These are phyloP conservation scores for Muscicapa comitata DNA, from an alignment of 2,797 vertebrate species.

Conservation along the genomic window DNA sequence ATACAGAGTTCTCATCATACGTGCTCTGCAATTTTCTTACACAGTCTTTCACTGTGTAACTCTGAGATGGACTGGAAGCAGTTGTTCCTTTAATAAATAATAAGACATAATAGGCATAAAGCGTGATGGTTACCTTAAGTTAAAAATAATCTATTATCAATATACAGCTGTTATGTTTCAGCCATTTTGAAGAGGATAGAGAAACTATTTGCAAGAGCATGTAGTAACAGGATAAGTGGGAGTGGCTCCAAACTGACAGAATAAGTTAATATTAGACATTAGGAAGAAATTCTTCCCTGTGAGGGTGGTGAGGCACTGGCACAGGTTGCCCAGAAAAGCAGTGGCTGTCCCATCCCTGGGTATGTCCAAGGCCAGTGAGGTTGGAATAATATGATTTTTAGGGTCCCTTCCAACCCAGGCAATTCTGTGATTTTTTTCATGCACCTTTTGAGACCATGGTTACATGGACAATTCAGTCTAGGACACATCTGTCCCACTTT, in stretches of 20 bases:
- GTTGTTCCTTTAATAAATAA: neutral
- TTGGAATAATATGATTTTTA: neutral
- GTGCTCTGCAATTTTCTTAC: neutral
- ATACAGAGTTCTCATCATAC: fast-evolving
- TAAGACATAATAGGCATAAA: neutral
- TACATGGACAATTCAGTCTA: neutral
- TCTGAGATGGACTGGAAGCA: neutral
- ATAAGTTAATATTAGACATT: neutral
- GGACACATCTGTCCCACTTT: neutral
- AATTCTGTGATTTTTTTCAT: neutral
- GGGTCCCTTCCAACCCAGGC: neutral
- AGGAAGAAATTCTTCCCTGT: neutral
- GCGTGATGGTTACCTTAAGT: neutral
- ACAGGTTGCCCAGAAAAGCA: neutral
- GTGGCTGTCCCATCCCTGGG: neutral
- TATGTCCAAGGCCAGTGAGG: neutral
- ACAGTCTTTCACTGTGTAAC: neutral
- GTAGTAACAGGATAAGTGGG: neutral
- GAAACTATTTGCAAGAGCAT: neutral
- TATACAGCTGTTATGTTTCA: neutral
- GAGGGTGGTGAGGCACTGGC: neutral
- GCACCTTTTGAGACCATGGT: neutral
- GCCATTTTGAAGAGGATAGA: neutral
- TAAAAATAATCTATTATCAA: neutral
- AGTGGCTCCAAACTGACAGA: neutral